Percentiles rank a stretch among this genome's conserved stretches.
These are phyloP conservation scores for Sebastes cheni DNA, from an alignment of 2,797 vertebrate species.

Conservation along the genomic window DNA sequence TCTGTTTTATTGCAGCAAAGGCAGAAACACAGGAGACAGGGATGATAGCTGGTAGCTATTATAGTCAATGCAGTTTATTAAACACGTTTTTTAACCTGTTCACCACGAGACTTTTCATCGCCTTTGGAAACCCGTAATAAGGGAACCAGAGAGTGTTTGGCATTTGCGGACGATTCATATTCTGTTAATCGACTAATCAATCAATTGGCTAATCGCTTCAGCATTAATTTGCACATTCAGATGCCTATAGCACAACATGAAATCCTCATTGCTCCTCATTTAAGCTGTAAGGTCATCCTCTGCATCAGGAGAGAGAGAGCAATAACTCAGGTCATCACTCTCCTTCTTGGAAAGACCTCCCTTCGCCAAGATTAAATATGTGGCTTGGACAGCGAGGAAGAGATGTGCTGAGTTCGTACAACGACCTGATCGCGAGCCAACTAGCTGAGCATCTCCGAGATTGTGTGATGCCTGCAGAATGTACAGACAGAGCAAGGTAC, in stretches of 20 bases:
- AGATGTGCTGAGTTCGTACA: constrained; percentile 49
- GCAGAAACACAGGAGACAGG: too few species aligned
- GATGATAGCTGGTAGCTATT: background rate
- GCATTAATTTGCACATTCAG: background rate
- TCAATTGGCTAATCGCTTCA: background rate
- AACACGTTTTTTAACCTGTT: background rate
- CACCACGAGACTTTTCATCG: background rate
- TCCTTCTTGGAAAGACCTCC: constrained; percentile 22
- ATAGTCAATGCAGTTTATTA: background rate
- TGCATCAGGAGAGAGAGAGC: constrained; percentile 19
- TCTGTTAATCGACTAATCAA: background rate
- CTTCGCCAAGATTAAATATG: constrained; percentile 43
- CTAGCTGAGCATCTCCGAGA: constrained; percentile 10
- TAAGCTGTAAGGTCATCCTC: constrained; percentile 12
- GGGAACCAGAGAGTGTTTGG: too few species aligned
- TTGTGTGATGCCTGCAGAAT: constrained; percentile 46
- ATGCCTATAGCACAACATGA: background rate
- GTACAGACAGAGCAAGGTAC: constrained; percentile 43
- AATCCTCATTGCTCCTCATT: background rate
- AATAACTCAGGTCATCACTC: constrained; percentile 12
- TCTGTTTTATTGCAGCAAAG: background rate
- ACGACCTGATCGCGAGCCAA: constrained; percentile 30
- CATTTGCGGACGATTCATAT: too few species aligned
- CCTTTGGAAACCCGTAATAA: background rate
- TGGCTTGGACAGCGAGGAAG: constrained; percentile 24